Evolutionary conservation across 2,797 vertebrate genomes (phyloP), one percentile per base, ranked within the genome.

Genomic region (Myiotriccus ornatus): DNA sequence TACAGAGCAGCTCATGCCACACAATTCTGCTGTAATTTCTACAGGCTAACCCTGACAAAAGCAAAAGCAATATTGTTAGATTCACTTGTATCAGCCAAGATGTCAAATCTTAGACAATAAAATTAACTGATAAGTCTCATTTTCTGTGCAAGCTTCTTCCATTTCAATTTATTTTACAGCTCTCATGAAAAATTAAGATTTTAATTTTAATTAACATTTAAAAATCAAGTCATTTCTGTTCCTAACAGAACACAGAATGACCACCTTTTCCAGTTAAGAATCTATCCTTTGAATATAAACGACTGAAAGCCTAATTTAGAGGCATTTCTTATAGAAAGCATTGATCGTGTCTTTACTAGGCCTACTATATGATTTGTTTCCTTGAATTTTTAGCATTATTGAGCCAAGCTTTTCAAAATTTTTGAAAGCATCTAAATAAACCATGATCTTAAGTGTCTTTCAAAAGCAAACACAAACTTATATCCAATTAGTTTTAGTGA

Each of bases 171-270:
- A 70, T 77, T 95, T 90, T 81, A 79, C 30, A 78, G 35, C n/a
- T 69, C 16, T 86, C 47, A 56, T 84, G 55, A 90, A 94, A 96
- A 89, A 93, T 52, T 77, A 91, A 85, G 28, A 62, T 75, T 95
- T 93, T 84, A 64, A 74, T 95, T 93, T 91, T 59, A 93, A 94
- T 92, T 89, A 87, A 74, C 52, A 71, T 90, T 64, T 43, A 32
- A 82, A 59, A 64, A 8, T 23, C 35, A 74, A 87, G 39, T 27
- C 30, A 63, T 79, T 95, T 90, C 50, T 76, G 43, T 46, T 89
- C 73, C 30, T 62, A 79, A 49, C 7, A 7, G 70, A 82, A 84
- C 55, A 75, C 6, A 47, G 64, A 85, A 92, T 27, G 60, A 87
- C 52, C 64, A 85, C 25, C 11, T 80, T 87, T 93, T 87, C 53